These are phyloP conservation scores for Alosa sapidissima DNA, from an alignment of 2,797 vertebrate genomes.

Conservation along the genomic window DNA sequence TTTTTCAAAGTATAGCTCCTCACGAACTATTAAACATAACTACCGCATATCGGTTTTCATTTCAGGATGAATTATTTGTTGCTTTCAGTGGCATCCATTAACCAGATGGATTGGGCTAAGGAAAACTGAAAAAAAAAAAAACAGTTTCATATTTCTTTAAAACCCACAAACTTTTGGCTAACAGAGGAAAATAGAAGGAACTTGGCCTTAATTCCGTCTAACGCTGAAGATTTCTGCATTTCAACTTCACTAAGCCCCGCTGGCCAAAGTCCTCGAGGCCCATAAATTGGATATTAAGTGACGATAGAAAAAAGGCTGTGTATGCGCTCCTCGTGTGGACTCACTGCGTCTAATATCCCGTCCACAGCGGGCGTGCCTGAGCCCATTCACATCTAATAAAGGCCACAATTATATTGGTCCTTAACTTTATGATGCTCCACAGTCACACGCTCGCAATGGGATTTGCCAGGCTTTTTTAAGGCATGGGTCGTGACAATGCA, in stretches of 20 bases:
- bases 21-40: constrained; percentile 48
- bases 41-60: constrained; percentile 46
- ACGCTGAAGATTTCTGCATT: constrained; percentile 74
- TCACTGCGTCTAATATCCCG: constrained; percentile 79
- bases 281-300: constrained; percentile 82
- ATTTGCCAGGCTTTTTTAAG: constrained; percentile 77
- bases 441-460: constrained; percentile 75
- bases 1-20: constrained; percentile 29
- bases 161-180: constrained; percentile 75
- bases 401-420: constrained; percentile 74
- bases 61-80: constrained; percentile 59
- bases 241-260: constrained; percentile 78
- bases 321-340: constrained; percentile 75
- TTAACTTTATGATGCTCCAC: constrained; percentile 78
- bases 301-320: constrained; percentile 77
- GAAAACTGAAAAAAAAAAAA: constrained; percentile 47
- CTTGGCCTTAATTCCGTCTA: constrained; percentile 78
- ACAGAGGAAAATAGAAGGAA: constrained; percentile 55
- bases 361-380: constrained; percentile 37
- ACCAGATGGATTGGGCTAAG: constrained; percentile 64
- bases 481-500: constrained; percentile 70
- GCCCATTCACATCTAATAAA: constrained; percentile 79
- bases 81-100: constrained; percentile 66
- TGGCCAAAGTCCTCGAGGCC: constrained; percentile 74
- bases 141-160: constrained; percentile 76